Conservation (phyloP, 1,140 invertebrate species). For the Antheraea mylitta region DNA sequence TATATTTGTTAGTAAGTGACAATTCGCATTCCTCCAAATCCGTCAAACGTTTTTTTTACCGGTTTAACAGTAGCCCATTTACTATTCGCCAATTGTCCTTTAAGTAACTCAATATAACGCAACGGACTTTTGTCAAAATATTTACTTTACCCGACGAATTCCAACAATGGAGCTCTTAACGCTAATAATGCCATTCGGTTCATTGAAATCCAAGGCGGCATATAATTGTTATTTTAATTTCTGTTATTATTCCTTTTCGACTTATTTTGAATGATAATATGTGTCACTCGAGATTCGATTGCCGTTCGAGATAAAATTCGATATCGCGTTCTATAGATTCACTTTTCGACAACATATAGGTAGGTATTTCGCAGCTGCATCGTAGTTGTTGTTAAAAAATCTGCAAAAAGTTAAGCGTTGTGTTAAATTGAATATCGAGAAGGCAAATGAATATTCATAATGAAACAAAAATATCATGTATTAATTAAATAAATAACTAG, state of each 20-base stretch:
- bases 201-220: constrained; percentile 47
- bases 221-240: constrained; percentile 65
- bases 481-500: too few species aligned
- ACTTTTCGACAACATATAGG: background rate
- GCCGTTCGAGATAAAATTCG: constrained; percentile 43
- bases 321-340: constrained; percentile 18
- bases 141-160: constrained; percentile 60
- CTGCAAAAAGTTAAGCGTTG: background rate
- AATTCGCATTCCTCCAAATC: background rate
- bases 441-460: too few species aligned
- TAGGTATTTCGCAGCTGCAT: constrained; percentile 7
- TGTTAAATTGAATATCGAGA: background rate
- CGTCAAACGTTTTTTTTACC: constrained; percentile 1
- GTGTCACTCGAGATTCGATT: constrained; percentile 43
- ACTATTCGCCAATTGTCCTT: constrained; percentile 40
- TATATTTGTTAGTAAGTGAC: background rate
- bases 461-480: too few species aligned
- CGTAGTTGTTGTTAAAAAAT: background rate
- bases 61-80: background rate
- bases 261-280: constrained; percentile 39
- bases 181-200: constrained; percentile 62
- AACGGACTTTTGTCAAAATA: constrained; percentile 73
- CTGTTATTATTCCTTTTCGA: constrained; percentile 28
- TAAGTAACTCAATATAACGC: constrained; percentile 66
- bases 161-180: constrained; percentile 53